A percentile compares a stretch with the other conserved stretches of the same genome.
Evolutionary conservation across 2,797 vertebrate genomes (phyloP).

Genomic region (Gorsachius magnificus): DNA sequence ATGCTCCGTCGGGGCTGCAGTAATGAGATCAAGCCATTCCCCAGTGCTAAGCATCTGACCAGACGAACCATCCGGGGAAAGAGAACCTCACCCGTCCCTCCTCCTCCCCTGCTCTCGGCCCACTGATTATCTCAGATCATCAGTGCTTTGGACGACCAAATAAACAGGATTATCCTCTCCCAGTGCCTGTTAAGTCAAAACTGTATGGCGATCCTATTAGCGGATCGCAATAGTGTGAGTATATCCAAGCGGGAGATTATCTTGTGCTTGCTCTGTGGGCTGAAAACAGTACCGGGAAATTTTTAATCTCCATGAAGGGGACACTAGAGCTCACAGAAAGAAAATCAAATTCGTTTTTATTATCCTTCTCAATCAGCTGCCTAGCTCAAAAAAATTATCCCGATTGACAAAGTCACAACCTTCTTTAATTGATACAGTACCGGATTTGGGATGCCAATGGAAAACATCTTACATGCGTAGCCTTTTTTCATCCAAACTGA

Average conservation of each 20-base stretch:
- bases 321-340: slow-evolving; percentile 32
- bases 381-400: neutral
- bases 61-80: neutral
- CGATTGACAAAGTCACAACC: neutral
- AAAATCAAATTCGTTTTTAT: slow-evolving; percentile 37
- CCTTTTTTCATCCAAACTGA: slow-evolving; percentile 2
- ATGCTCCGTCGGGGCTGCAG: neutral
- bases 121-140: slow-evolving; percentile 56
- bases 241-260: slow-evolving; percentile 58
- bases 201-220: slow-evolving; percentile 55
- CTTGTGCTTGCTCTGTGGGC: slow-evolving; percentile 33
- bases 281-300: slow-evolving; percentile 46
- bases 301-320: slow-evolving; percentile 61
- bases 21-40: neutral
- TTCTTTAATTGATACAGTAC: neutral
- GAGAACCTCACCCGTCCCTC: neutral
- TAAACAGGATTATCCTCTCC: slow-evolving; percentile 71
- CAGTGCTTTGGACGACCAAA: slow-evolving; percentile 38
- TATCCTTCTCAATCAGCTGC: slow-evolving; percentile 24
- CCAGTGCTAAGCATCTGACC: neutral
- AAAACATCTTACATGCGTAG: neutral
- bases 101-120: neutral
- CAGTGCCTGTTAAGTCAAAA: slow-evolving; percentile 39
- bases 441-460: neutral
- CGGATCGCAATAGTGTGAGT: neutral